Evolutionary conservation across 2,113 vertebrate genomes (phyloP).

Genomic region (Neogobius melanostomus): DNA sequence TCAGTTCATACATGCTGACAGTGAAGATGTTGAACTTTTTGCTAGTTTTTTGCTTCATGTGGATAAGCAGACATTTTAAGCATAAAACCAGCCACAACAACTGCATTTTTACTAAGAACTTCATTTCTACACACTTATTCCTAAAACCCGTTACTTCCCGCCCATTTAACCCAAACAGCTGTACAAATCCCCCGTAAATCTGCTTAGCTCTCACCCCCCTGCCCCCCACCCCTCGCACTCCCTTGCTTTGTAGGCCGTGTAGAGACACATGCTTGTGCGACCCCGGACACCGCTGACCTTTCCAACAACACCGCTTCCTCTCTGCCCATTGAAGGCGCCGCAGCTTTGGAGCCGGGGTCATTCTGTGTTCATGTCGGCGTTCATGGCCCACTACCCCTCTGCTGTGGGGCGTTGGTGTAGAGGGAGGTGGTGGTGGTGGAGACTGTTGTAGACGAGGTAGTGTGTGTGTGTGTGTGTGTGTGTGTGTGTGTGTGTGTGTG

Average conservation of each 20-base stretch:
- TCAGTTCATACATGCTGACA: too few relatives aligned
- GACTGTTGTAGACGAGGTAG: slow-evolving; percentile 30
- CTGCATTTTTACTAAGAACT: too few relatives aligned
- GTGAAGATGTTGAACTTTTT: too few relatives aligned
- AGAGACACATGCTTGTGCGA: slow-evolving; percentile 51
- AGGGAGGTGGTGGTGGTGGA: slow-evolving; percentile 31
- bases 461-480: not conserved
- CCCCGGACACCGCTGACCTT: slow-evolving; percentile 62
- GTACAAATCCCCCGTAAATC: slow-evolving; percentile 3
- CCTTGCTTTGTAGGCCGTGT: slow-evolving; percentile 7
- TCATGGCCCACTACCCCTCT: slow-evolving; percentile 71
- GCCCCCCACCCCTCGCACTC: too few relatives aligned
- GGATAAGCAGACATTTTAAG: too few relatives aligned
- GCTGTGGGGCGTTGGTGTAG: slow-evolving; percentile 63
- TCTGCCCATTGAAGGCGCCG: slow-evolving; percentile 51
- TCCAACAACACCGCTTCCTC: slow-evolving; percentile 64
- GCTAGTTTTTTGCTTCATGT: too few relatives aligned
- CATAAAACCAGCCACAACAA: too few relatives aligned
- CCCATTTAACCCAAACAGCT: not conserved
- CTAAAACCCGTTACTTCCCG: not conserved
- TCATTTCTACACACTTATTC: too few relatives aligned
- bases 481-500: slow-evolving; percentile 2
- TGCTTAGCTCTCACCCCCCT: not conserved
- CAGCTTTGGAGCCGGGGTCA: slow-evolving; percentile 66
- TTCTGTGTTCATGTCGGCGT: slow-evolving; percentile 70